Conservation (phyloP, 2,797 vertebrate genomes). For the Sternarchorhynchus goeldii region DNA sequence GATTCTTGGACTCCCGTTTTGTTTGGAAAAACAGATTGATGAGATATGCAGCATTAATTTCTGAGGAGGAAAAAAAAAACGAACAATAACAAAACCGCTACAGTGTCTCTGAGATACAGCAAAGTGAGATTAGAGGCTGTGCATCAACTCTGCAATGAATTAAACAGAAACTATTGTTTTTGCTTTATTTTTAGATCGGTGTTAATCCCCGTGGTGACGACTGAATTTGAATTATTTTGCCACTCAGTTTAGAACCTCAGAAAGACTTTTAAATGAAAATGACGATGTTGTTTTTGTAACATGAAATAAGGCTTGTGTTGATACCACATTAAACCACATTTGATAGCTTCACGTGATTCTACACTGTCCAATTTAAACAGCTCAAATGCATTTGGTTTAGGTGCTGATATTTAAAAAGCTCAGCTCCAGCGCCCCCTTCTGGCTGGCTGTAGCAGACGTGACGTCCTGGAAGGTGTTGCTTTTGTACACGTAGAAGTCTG, state of each 20-base stretch:
- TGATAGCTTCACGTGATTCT: constrained; percentile 17
- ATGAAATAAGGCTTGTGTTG: constrained; percentile 25
- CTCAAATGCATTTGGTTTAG: constrained; percentile 7
- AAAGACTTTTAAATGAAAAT: constrained; percentile 38
- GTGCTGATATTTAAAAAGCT: not conserved
- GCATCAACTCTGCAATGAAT: constrained; percentile 41
- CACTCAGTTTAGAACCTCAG: constrained; percentile 40
- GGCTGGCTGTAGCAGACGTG: not conserved
- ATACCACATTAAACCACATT: constrained; percentile 33
- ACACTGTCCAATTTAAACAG: constrained; percentile 8
- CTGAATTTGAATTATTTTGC: constrained; percentile 45
- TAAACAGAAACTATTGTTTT: constrained; percentile 42
- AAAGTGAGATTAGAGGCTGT: constrained; percentile 25
- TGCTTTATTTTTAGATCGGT: constrained; percentile 46
- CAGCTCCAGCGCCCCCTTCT: not conserved
- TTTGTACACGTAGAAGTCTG: not conserved
- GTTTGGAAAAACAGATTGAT: constrained; percentile 47
- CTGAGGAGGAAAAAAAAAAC: constrained; percentile 26
- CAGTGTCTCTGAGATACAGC: constrained; percentile 27
- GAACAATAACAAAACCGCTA: constrained; percentile 33
- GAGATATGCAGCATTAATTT: constrained; percentile 37
- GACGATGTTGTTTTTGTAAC: constrained; percentile 43
- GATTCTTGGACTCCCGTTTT: constrained; percentile 42
- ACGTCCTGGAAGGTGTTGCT: constrained; percentile 2
- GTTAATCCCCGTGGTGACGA: constrained; percentile 33